Evolutionary conservation across 1,140 invertebrate genomes (phyloP).

Genomic region (Patella vulgata): DNA sequence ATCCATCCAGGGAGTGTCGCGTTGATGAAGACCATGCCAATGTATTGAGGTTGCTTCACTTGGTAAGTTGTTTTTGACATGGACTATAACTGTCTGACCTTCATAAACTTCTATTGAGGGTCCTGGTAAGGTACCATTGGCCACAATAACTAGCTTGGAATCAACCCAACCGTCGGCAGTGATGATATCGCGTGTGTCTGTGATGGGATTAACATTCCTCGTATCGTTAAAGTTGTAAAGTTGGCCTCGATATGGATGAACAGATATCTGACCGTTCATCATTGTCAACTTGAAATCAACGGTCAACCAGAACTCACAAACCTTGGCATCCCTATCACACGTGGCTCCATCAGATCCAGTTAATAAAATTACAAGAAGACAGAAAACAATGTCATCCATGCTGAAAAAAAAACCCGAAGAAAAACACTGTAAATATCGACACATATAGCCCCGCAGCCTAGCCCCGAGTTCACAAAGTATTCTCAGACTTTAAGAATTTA

Average conservation of each 20-base stretch:
- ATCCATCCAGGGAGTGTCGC: slow-evolving; percentile 86
- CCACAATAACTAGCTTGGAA: slow-evolving; percentile 34
- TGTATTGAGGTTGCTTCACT: slow-evolving; percentile 85
- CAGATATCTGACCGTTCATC: slow-evolving; percentile 34
- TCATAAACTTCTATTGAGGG: slow-evolving; percentile 78
- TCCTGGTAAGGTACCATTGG: slow-evolving; percentile 56
- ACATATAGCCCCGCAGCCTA: too few species aligned
- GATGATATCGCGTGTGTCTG: slow-evolving; percentile 35
- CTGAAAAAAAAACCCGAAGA: too few species aligned
- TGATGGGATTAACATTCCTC: not conserved
- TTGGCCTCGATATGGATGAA: slow-evolving; percentile 36
- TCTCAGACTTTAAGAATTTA: too few species aligned
- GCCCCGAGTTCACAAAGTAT: too few species aligned
- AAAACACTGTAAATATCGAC: too few species aligned
- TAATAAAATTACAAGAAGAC: too few species aligned
- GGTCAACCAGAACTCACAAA: slow-evolving; percentile 41
- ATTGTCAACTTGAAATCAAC: slow-evolving; percentile 46
- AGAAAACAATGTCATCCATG: too few species aligned
- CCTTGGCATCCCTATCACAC: too few species aligned
- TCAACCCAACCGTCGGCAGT: slow-evolving; percentile 52
- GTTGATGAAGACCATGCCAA: slow-evolving; percentile 87
- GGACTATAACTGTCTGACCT: slow-evolving; percentile 84
- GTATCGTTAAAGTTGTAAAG: slow-evolving; percentile 48
- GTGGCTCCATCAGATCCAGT: too few species aligned
- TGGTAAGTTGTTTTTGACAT: slow-evolving; percentile 83